Base-by-base conservation (phyloP, 2,113 vertebrate species). In the Alethe castanea region DNA sequence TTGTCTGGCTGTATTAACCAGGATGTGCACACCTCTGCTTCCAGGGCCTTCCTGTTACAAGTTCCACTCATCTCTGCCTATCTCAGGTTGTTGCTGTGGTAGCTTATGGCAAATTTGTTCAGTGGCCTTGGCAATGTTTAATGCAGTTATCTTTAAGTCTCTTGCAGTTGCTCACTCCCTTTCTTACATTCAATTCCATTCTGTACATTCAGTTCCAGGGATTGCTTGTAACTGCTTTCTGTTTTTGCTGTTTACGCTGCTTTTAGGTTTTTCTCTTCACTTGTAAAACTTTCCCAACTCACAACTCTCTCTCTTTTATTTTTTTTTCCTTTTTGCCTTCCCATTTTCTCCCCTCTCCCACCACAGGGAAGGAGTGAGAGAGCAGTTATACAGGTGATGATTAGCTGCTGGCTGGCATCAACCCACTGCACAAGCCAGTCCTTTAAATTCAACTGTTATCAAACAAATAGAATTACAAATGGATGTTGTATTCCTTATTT, bases 271-370 rank as follows among this genome's bases (percentile, higher is more conserved):
- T 78, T 45, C 33, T 59, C 22, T 48, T 78, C 24, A n/a, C 29
- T 31, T 7, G 0, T 25, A 69, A 31, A 73, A 64, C 23, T 77
- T 22, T 26, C 20, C n/a, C 1, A 1, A 65, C n/a, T 35, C 24
- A 17, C 9, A 42, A 5, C 4, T 14, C 47, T 14, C 36, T 3
- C 1, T 40, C 5, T n/a, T 28, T n/a, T 45, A 18, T 33, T 13
- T 40, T 73, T 88, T 78, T 45, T 28, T 54, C 38, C 14, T 53
- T 91, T 54, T 91, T 54, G 10, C 7, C 38, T 77, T 60, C 17
- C 35, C 50, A 5, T 80, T 54, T 5, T 64, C 12, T 84, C 15
- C 33, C 17, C 5, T 3, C 28, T 28, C 29, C 8, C 19, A 16
- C 28, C 23, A 9, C 1, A 33, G 14, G 2, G 8, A 36, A 94